phyloP scores from a whole-genome alignment of 2,113 vertebrate species.

The Ammodytes marinus region DNA sequence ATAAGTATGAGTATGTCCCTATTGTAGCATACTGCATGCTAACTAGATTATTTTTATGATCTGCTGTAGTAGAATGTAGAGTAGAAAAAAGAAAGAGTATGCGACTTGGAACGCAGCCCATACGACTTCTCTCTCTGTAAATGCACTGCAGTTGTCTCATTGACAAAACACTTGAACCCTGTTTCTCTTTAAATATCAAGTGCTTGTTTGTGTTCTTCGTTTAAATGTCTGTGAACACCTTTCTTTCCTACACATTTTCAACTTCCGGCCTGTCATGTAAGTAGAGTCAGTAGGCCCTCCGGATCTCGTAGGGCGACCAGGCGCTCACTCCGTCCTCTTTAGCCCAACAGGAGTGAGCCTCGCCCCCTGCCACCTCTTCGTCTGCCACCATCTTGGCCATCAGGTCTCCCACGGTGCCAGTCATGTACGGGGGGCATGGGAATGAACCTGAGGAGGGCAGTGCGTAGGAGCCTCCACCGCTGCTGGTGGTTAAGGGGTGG shows the following conservation, averaged over 20 bases:
- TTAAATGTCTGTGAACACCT: slow-evolving; percentile 35
- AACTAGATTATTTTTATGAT: no score
- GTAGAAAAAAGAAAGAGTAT: no score
- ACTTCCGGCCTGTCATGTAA: neutral
- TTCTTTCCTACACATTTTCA: neutral
- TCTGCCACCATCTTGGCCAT: slow-evolving; percentile 85
- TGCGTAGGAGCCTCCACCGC: slow-evolving; percentile 72
- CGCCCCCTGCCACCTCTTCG: slow-evolving; percentile 74
- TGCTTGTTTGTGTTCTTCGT: slow-evolving; percentile 15
- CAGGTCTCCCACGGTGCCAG: slow-evolving; percentile 82
- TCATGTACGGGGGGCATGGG: slow-evolving; percentile 85
- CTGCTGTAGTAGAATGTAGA: no score
- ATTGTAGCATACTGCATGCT: no score
- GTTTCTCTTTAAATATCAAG: neutral
- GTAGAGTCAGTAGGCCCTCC: slow-evolving; percentile 86
- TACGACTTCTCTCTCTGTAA: neutral
- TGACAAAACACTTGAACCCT: neutral
- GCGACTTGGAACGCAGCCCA: no score
- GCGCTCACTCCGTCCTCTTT: slow-evolving; percentile 87
- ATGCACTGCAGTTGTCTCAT: neutral
- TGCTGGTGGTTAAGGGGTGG: slow-evolving; percentile 68
- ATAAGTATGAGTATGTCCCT: no score
- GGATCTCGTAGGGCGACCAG: slow-evolving; percentile 90
- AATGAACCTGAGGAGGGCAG: slow-evolving; percentile 77
- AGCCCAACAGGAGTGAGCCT: slow-evolving; percentile 84